Evolutionary conservation across 2,797 vertebrate species (phyloP).

Genomic region (Sciaenops ocellatus): DNA sequence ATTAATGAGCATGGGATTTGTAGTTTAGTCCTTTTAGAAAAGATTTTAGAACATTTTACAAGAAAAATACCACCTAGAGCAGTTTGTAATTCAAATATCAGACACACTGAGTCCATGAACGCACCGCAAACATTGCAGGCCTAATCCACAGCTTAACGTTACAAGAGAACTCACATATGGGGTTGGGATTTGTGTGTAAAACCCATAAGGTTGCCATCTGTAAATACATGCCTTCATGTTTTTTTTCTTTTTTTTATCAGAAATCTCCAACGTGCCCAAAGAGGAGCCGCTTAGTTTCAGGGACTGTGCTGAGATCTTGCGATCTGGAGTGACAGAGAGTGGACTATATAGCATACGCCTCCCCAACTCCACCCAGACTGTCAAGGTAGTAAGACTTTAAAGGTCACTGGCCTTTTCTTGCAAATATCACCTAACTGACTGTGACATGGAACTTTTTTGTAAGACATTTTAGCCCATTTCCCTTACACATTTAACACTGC

Average conservation of each 20-base stretch:
- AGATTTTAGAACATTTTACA: neutral
- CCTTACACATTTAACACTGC: slow-evolving; percentile 7
- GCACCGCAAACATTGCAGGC: slow-evolving; percentile 3
- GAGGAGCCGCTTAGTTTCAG: slow-evolving; percentile 79
- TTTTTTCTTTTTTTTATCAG: slow-evolving; percentile 63
- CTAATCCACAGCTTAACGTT: slow-evolving; percentile 37
- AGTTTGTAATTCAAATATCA: slow-evolving; percentile 41
- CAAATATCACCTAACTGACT: slow-evolving; percentile 68
- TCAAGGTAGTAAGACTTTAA: slow-evolving; percentile 81
- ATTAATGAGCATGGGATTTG: slow-evolving; percentile 15
- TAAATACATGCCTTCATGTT: slow-evolving; percentile 53
- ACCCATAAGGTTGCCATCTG: slow-evolving; percentile 47
- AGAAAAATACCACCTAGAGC: slow-evolving; percentile 7
- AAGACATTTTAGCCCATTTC: slow-evolving; percentile 25
- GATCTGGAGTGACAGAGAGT: slow-evolving; percentile 83
- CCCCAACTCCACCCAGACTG: slow-evolving; percentile 83
- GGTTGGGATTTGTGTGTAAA: slow-evolving; percentile 47
- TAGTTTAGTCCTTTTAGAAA: slow-evolving; percentile 2
- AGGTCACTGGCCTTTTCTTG: slow-evolving; percentile 70
- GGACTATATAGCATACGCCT: slow-evolving; percentile 85
- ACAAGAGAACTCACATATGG: slow-evolving; percentile 49
- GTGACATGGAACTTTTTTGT: slow-evolving; percentile 39
- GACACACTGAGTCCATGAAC: slow-evolving; percentile 9
- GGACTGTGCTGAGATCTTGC: slow-evolving; percentile 87
- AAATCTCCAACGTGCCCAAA: slow-evolving; percentile 76